Base-by-base conservation (phyloP, 2,113 vertebrate species). In the Mobula birostris region DNA sequence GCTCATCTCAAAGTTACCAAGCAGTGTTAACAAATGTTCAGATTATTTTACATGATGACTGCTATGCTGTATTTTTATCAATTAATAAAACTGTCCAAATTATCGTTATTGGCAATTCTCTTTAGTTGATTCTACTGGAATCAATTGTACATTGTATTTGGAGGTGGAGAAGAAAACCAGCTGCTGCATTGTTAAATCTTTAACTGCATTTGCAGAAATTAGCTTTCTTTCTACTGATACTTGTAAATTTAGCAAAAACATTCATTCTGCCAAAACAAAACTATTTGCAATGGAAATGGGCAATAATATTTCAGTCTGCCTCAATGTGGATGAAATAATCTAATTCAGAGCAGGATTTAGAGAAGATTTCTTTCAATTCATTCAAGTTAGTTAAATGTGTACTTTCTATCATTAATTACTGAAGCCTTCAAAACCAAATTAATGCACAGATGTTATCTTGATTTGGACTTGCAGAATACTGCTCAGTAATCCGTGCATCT, bases 271-370 rank as follows among this genome's bases (percentile, higher is more conserved):
- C 95, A 48, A 48, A 48, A 48, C 48, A 48, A 95, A 95, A 96
- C 96, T 95, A 95, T 95, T 95, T 95, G 95, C 96, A 95, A 95
- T 19, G 48, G 40, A 83, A 85, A 76, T 93, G 80, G 72, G 78
- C 17, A 68, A 82, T 48, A 48, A 48, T 48, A 48, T 48, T 48
- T 48, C 3, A 48, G 48, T 48, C 48, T 2, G 48, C 48, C 48
- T 48, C 48, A 48, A 48, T 48, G 48, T 48, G 48, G 95, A 90
- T 8, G 79, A 36, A 27, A 61, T 70, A 95, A 19, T 85, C 94
- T 94, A 93, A 94, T 95, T 95, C 94, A 94, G 40, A 58, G 2
- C 24, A 29, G 58, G 17, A 32, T 5, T 74, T 74, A 61, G 17
- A 29, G 11, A 88, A 58, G 27, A 63, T 32, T 85, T 58, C 29